Base-by-base conservation (phyloP, 2,113 vertebrate genomes). In the Laterallus jamaicensis region DNA sequence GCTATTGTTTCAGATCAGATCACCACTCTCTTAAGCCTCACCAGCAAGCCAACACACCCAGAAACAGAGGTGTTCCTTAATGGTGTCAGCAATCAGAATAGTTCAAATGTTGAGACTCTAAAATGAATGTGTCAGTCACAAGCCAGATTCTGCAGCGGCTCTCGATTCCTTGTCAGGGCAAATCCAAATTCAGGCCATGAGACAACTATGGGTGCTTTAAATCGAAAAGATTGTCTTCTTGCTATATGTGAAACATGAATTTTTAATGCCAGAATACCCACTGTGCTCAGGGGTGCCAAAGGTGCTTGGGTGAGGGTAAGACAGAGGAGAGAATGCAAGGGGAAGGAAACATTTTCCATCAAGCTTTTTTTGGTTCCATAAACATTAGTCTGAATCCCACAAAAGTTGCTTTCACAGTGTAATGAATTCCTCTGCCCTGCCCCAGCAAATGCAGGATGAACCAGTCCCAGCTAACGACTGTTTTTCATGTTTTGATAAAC, bases 181-280 rank as follows among this genome's bases (percentile, higher is more conserved):
- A 85, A 64, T 82, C 54, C 67, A 92, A 79, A 92, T 63, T 60
- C 39, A 60, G 58, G 68, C 62, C 29, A 88, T 80, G 86, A 90
- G 82, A 93, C 93, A 96, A 82, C 31, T 55, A 55, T 88, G 76
- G 63, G 63, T 88, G 79, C 80, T 93, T 55, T 54, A 62, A 91
- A 88, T 55, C 63, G n/a, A 74, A 76, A 82, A 77, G 20, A 14
- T 58, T 32, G 15, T 73, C 31, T 35, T 83, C n/a, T 64, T 83
- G 49, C 68, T 86, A 17, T 22, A 58, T 15, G 11, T 31, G 76
- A 92, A 86, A 69, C 10, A 21, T 21, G 56, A 80, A 69, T 37
- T 77, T 68, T 24, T 39, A 54, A 70, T 86, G 50, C 26, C 73
- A 88, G 44, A 77, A 59, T 22, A 77, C 21, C 28, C 63, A 28